A percentile compares a stretch with the other conserved stretches of the same genome.
phyloP scores from a whole-genome alignment of 1,140 invertebrate genomes.

The Gryllus bimaculatus region DNA sequence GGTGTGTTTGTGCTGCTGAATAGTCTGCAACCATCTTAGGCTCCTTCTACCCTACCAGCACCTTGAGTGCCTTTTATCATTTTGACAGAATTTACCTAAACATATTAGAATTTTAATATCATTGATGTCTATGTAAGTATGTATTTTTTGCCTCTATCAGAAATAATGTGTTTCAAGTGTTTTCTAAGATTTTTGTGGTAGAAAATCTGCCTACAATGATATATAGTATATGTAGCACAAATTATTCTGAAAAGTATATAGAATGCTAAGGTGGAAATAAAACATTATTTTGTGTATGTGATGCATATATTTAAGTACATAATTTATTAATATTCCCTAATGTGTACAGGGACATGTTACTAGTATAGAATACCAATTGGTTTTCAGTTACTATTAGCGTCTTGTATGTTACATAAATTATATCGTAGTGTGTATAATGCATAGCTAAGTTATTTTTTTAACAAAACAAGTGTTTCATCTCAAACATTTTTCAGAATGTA shows the following conservation, averaged over 20 bases:
- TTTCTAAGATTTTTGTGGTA: no score
- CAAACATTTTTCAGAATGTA: background rate
- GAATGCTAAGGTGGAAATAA: background rate
- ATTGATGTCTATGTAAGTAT: no score
- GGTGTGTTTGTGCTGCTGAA: background rate
- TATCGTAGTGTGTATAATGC: background rate
- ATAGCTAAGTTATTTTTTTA: slow-evolving; percentile 6
- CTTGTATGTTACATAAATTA: background rate
- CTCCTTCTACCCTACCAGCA: background rate
- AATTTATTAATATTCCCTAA: background rate
- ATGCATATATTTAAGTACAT: background rate
- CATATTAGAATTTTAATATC: no score
- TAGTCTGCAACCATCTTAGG: background rate
- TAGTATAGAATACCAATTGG: background rate
- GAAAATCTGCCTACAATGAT: no score
- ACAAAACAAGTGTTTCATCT: background rate
- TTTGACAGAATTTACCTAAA: background rate
- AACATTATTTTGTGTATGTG: background rate
- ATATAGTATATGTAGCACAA: background rate
- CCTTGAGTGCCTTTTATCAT: background rate
- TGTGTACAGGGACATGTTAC: background rate
- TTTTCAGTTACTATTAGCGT: background rate
- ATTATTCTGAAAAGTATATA: background rate
- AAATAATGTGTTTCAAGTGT: no score
- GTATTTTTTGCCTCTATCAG: no score